A percentile compares a stretch with the other conserved stretches of the same genome.
Evolutionary conservation across 2,888 invertebrate genomes (phyloP).

Genomic region (Euproctis similis): DNA sequence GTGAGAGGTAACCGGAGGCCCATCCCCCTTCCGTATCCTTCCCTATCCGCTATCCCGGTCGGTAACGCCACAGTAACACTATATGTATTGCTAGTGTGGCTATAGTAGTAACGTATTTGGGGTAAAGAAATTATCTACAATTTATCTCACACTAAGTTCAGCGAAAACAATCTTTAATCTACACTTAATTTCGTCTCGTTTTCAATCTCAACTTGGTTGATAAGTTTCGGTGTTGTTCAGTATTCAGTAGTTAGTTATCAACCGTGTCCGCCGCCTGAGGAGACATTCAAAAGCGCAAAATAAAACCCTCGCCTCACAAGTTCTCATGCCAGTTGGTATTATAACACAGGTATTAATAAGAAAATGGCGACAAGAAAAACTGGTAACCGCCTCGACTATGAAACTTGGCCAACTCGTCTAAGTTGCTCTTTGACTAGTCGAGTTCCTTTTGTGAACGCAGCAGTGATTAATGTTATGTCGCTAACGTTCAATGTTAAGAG

Average conservation of each 20-base stretch:
- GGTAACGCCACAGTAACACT: no score
- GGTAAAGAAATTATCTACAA: no score
- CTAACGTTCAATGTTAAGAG: conserved; percentile 32
- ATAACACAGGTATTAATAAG: conserved; percentile 40
- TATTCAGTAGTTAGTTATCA: conserved; percentile 33
- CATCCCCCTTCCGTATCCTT: no score
- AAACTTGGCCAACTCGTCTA: conserved; percentile 28
- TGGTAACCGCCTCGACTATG: conserved; percentile 21
- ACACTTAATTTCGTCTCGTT: conserved; percentile 47
- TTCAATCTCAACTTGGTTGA: conserved; percentile 44
- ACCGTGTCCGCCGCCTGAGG: conserved; percentile 35
- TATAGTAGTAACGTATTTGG: no score
- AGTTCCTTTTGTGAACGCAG: conserved; percentile 42
- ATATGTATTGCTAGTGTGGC: no score
- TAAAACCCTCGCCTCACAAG: conserved; percentile 34
- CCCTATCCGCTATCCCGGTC: no score
- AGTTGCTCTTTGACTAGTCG: conserved; percentile 49
- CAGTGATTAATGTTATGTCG: conserved; percentile 59
- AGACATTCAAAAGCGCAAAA: conserved; percentile 41
- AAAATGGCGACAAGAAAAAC: conserved; percentile 27
- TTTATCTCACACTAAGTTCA: no score
- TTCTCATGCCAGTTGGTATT: conserved; percentile 39
- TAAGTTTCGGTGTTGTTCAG: conserved; percentile 44
- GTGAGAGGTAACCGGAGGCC: no score
- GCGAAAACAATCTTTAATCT: conserved; percentile 40